Base-by-base conservation (phyloP, 2,888 invertebrate genomes). In the Imbricaverruca yamaguchii region DNA sequence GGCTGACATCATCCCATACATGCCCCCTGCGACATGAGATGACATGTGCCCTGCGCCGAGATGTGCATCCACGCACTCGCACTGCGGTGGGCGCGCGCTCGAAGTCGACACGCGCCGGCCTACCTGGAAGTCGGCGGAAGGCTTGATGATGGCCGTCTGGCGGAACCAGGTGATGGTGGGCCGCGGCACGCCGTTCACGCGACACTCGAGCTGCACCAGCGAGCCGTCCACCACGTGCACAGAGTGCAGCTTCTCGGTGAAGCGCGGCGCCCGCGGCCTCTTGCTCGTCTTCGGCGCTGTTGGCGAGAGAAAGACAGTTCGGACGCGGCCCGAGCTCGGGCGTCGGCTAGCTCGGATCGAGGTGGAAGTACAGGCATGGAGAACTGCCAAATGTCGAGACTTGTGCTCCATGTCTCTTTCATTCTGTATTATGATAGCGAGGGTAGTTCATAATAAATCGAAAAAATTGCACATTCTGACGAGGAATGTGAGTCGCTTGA, bases 81-180 rank as follows among this genome's bases (percentile, higher is more conserved):
- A 39, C 4, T 39, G 39, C 39, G 39, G 39, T 39, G 39, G 39
- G 39, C 39, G 39, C 4, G 39, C 39, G 4, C 39, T 39, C 39
- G 39, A 39, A 1, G 39, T 39, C 39, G 39, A 39, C 39, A 39
- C 4, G 39, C 39, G 39, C 4, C 11, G 81, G 25, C 63, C 80
- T 83, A 88, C 88, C 86, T 96, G 94, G 89, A 96, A 96, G 86
- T 96, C 96, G 86, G 92, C 92, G 0, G 95, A 95, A 63, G 93
- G 93, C 87, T 96, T 95, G 67, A 96, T 94, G 82, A 96, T 94
- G 53, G 94, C 94, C 0, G 96, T 95, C 89, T 96, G 95, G 82
- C 94, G 91, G 89, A 96, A 96, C 98, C 99, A 99, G 25, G 97
- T 96, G 84, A 99, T 96, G 87, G 96, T 94, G 57, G 98, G 98